A percentile compares a stretch with the other conserved stretches of the same genome.
phyloP scores from a whole-genome alignment of 1,140 invertebrate genomes.

The Dolichoris vasculosae region DNA sequence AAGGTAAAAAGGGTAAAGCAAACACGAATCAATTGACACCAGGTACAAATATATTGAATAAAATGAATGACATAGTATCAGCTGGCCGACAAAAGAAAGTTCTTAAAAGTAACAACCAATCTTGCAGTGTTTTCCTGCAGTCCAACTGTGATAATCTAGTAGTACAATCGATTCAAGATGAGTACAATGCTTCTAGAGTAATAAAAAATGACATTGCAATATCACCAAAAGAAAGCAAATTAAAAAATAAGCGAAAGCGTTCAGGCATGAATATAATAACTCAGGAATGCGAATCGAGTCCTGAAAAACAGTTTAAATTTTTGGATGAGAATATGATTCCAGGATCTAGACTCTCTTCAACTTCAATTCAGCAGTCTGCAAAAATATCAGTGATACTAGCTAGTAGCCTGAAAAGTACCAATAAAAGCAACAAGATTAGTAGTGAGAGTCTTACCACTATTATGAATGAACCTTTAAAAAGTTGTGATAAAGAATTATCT shows the following conservation, averaged over 20 bases:
- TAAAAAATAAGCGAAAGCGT: conserved; percentile 69
- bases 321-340: conserved; percentile 44
- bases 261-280: conserved; percentile 57
- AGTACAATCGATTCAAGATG: conserved; percentile 63
- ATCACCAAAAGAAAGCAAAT: conserved; percentile 59
- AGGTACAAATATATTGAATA: conserved; percentile 61
- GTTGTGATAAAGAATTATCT: conserved; percentile 66
- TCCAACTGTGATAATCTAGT: conserved; percentile 72
- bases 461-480: conserved; percentile 58
- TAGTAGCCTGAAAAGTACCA: conserved; percentile 58
- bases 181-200: conserved; percentile 56
- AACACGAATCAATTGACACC: conserved; percentile 62
- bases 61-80: conserved; percentile 53
- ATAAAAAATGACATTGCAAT: conserved; percentile 51
- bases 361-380: conserved; percentile 34
- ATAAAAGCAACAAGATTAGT: conserved; percentile 55
- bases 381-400: conserved; percentile 65
- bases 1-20: conserved; percentile 65
- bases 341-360: conserved; percentile 33
- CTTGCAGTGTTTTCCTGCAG: conserved; percentile 65
- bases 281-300: conserved; percentile 65
- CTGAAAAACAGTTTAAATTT: conserved; percentile 70
- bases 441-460: conserved; percentile 51
- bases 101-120: conserved; percentile 62
- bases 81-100: conserved; percentile 63